A percentile compares a stretch with the other conserved stretches of the same genome.
Conservation (phyloP, 2,888 invertebrate species). For the Lasius platythorax region DNA sequence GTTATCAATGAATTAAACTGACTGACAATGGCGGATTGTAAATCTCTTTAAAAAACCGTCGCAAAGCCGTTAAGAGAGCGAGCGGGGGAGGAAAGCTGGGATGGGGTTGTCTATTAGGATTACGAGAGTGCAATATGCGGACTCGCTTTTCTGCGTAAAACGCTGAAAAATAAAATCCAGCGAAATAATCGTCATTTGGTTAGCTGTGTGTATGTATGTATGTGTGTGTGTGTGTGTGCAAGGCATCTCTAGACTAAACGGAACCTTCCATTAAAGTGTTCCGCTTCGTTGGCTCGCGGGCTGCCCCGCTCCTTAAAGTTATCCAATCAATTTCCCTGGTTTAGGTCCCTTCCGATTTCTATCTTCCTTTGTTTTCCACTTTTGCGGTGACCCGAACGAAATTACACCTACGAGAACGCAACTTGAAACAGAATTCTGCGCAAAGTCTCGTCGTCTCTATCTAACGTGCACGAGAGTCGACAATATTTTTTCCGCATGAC, state of each 20-base stretch:
- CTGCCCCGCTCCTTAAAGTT: constrained; percentile 54
- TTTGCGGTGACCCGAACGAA: constrained; percentile 29
- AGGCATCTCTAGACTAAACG: constrained; percentile 57
- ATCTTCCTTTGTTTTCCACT: constrained; percentile 45
- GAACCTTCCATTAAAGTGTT: constrained; percentile 70
- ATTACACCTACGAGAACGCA: constrained; percentile 10
- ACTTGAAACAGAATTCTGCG: constrained; percentile 30
- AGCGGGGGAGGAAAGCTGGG: neutral
- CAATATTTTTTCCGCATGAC: neutral
- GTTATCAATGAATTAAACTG: constrained; percentile 28
- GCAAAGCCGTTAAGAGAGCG: neutral
- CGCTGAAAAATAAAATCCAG: constrained; percentile 46
- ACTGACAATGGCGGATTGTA: constrained; percentile 35
- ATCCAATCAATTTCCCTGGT: constrained; percentile 66
- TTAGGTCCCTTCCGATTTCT: constrained; percentile 45
- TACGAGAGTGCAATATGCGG: constrained; percentile 17
- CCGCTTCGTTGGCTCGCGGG: constrained; percentile 57
- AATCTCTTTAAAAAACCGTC: constrained; percentile 46
- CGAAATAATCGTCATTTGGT: constrained; percentile 53
- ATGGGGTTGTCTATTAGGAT: constrained; percentile 32
- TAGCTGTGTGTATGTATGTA: constrained; percentile 25
- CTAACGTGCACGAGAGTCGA: neutral
- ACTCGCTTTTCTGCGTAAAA: neutral
- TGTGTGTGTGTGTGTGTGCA: neutral
- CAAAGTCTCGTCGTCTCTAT: neutral